phyloP scores from a whole-genome alignment of 2,113 vertebrate species.

The Equus quagga region DNA sequence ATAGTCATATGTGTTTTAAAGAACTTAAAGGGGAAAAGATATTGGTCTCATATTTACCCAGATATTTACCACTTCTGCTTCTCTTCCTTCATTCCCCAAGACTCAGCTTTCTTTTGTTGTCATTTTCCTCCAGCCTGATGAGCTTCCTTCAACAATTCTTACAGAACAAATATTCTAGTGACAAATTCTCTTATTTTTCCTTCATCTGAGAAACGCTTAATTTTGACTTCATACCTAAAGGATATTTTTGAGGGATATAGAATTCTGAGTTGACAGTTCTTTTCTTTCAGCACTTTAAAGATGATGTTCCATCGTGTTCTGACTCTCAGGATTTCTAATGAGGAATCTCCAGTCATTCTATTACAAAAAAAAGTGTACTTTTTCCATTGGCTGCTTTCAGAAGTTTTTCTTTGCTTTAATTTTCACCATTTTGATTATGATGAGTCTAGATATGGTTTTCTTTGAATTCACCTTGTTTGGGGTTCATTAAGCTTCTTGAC shows the following conservation, averaged over 20 bases:
- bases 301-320: neutral
- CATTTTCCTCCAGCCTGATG: neutral
- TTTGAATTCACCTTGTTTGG: neutral
- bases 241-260: neutral
- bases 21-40: neutral
- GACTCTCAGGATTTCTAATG: neutral
- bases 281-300: neutral
- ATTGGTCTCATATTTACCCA: neutral
- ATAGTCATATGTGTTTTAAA: neutral
- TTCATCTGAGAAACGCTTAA: neutral
- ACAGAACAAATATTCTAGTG: neutral
- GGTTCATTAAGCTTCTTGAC: neutral
- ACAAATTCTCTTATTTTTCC: slow-evolving; percentile 11
- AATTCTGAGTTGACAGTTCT: neutral
- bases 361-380: neutral
- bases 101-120: neutral
- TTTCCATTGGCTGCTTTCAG: neutral
- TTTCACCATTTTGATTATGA: neutral
- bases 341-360: neutral
- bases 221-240: neutral
- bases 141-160: neutral
- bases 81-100: neutral
- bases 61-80: neutral
- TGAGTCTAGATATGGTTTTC: neutral
- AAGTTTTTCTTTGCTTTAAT: neutral